Evolutionary conservation across 2,113 vertebrate species (phyloP).

Genomic region (Hypomesus transpacificus): DNA sequence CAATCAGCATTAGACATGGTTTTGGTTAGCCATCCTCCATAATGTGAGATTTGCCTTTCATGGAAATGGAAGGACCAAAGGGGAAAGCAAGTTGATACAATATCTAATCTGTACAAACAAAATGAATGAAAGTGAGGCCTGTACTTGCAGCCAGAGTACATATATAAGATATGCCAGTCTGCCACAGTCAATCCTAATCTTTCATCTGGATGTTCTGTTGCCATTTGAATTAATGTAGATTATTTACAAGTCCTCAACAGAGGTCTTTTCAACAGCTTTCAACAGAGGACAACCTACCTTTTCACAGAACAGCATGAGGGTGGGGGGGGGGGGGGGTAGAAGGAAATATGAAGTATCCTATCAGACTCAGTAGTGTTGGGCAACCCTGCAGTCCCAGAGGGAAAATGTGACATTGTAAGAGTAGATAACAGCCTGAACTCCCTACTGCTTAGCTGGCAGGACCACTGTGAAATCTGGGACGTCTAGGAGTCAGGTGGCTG

Average conservation of each 20-base stretch:
- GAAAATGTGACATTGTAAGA: slow-evolving; percentile 43
- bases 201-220: background rate
- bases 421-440: slow-evolving; percentile 47
- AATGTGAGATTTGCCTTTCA: background rate
- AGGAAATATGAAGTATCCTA: background rate
- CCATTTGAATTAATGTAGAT: background rate
- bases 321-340: too few relatives aligned
- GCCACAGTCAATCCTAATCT: background rate
- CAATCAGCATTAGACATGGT: slow-evolving; percentile 24
- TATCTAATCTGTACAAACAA: slow-evolving; percentile 38
- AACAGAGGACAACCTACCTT: background rate
- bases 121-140: slow-evolving; percentile 15
- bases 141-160: slow-evolving; percentile 14
- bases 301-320: background rate
- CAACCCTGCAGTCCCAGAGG: slow-evolving; percentile 17
- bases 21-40: slow-evolving; percentile 3
- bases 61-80: slow-evolving; percentile 15
- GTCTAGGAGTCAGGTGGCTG: too few relatives aligned
- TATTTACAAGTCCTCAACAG: too few relatives aligned
- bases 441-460: slow-evolving; percentile 27
- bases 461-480: slow-evolving; percentile 38
- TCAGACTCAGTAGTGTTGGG: background rate
- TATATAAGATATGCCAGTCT: slow-evolving; percentile 26
- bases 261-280: too few relatives aligned
- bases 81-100: slow-evolving; percentile 12